Evolutionary conservation across 2,888 invertebrate genomes (phyloP), one percentile per base, ranked within the genome.

Genomic region (Campoletis raptor): DNA sequence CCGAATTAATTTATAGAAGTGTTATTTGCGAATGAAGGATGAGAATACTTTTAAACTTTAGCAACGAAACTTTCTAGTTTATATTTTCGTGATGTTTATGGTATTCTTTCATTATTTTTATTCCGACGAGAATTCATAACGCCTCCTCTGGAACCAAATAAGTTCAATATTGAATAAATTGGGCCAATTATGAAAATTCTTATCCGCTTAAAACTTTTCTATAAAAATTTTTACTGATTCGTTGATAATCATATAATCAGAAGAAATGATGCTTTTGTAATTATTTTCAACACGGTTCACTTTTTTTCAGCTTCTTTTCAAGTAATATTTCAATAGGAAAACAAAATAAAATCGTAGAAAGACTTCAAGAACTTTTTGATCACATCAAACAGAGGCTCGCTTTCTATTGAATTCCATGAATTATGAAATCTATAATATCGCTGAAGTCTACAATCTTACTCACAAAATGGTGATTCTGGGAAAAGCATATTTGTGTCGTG

Each of bases 1-100:
- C 70, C 24, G n/a, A 70, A 64, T 70, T 77, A 48, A 82, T 82
- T 70, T 30, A 48, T 30, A 1, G 8, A 48, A 82, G 30, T 52
- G 36, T 21, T 40, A 0, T 40, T 36, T 64, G 21, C 42, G 24
- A n/a, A 37, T 12, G 52, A 54, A 24, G 67, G 67, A 67, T 21
- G 24, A 78, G 52, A 36, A 76, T 4, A n/a, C n/a, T 42, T 57
- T 24, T 24, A 24, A 48, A 40, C 7, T 64, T 48, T 48, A 30
- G n/a, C 36, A 30, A 40, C 15, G 48, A 30, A 45, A 24, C 42
- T 42, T 42, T 5, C 5, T 12, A 24, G 21, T 8, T 70, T 18
- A 7, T 21, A 57, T 21, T 24, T 40, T 40, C 5, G 7, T 21
- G 21, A 37, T 52, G 30, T 54, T 9, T n/a, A 21, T 42, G 21